Evolutionary conservation across 2,113 vertebrate genomes (phyloP), one percentile per base, ranked within the genome.

Genomic region (Hassar affinis): DNA sequence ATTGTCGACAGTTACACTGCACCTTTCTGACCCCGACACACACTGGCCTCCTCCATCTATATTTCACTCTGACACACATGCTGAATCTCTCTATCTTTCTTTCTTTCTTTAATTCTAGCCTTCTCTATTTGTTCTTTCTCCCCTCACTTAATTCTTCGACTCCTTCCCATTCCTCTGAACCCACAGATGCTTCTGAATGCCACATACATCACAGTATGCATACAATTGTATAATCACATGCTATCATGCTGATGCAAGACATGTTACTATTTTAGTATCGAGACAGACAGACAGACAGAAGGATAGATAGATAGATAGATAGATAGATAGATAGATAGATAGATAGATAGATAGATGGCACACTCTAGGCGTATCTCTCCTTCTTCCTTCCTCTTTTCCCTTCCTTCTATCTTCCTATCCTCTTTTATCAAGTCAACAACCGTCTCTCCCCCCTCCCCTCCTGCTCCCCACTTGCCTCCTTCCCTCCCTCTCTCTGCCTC

Each of bases 1-100:
- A 95, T 95, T 95, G 94, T 94, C 93, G 93, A 95, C 94, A 94
- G 94, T 95, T 94, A 95, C 94, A 95, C 94, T 94, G 94, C 93
- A 94, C 94, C 94, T 94, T 85, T 86, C 90, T 94, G 94, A 95
- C 94, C 94, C 92, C 91, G 91, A 88, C 92, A 92, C 91, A 93
- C 93, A 92, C 91, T 52, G 91, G 91, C 92, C 93, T 93, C 93
- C 89, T 94, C 94, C 91, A 94, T 94, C 94, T 95, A 94, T 94
- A 95, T 95, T 94, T 94, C 93, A 93, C 92, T 93, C 90, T 94
- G 93, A 93, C 93, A 93, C 91, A 91, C 93, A 89, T 92, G 90
- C 93, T 93, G 92, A 93, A 91, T 93, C 79, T 81, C 59, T 74
- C 85, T 78, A 79, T 81, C 80, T 35, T 69, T 71, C 64, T 72